A percentile compares a stretch with the other conserved stretches of the same genome.
Conservation (phyloP, 1,140 invertebrate species). For the Wasmannia auropunctata region DNA sequence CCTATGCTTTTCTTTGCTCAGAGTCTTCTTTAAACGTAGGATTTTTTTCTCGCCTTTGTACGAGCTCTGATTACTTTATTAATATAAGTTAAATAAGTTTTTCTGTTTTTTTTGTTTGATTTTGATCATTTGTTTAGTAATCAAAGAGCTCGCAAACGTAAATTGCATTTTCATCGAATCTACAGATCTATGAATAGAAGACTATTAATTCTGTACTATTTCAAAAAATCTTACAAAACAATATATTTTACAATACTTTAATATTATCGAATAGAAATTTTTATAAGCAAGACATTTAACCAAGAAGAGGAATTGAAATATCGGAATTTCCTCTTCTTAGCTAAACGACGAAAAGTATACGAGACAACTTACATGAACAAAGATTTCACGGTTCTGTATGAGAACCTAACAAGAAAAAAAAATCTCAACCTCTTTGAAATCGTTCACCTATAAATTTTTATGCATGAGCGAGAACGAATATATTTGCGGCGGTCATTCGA, state of each 20-base stretch:
- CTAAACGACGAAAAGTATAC: too few relatives aligned
- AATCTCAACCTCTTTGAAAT: background rate
- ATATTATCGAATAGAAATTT: background rate
- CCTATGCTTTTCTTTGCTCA: background rate
- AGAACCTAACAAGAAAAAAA: background rate
- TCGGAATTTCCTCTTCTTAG: too few relatives aligned
- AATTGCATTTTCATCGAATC: background rate
- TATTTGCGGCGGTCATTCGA: conserved; percentile 13
- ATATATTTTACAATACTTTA: background rate
- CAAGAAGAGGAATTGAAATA: background rate
- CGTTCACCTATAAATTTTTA: conserved; percentile 5
- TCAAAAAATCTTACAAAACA: background rate
- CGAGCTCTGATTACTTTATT: conserved; percentile 12
- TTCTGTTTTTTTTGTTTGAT: too few relatives aligned
- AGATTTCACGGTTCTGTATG: background rate
- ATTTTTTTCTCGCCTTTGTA: conserved; percentile 44
- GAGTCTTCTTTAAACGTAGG: conserved; percentile 28
- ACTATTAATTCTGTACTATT: background rate
- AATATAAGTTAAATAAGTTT: conserved; percentile 4
- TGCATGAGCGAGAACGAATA: conserved; percentile 13
- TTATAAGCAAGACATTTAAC: background rate
- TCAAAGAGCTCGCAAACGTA: background rate
- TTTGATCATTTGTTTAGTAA: background rate
- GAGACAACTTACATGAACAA: background rate
- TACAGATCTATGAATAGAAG: background rate